phyloP scores from a whole-genome alignment of 2,797 vertebrate species.

The Anolis apletophallus region DNA sequence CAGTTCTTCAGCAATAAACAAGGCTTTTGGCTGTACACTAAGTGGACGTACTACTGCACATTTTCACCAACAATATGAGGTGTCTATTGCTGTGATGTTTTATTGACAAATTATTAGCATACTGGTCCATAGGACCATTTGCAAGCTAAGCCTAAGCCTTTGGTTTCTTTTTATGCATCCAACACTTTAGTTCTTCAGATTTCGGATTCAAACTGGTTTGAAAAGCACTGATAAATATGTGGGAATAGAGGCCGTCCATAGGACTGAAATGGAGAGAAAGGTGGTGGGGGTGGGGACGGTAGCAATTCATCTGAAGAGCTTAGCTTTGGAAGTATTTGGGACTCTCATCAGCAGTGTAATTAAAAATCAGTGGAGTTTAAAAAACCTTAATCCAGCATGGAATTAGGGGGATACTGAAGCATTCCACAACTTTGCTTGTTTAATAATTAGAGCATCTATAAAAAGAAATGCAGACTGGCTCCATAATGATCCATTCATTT shows the following conservation, averaged over 20 bases:
- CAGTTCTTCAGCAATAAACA: not conserved
- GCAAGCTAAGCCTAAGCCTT: not conserved
- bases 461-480: constrained; percentile 48
- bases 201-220: not conserved
- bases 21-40: not conserved
- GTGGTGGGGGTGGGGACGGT: not conserved
- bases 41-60: not conserved
- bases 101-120: not conserved
- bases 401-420: constrained; percentile 61
- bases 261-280: not conserved
- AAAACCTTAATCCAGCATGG: constrained; percentile 58
- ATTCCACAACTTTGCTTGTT: constrained; percentile 42
- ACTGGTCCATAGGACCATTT: not conserved
- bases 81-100: not conserved
- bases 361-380: constrained; percentile 69
- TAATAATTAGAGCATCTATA: constrained; percentile 47
- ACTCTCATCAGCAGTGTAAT: constrained; percentile 62
- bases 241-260: not conserved
- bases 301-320: constrained; percentile 22
- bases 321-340: constrained; percentile 38
- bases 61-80: not conserved
- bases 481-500: constrained; percentile 41
- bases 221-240: not conserved
- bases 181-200: not conserved
- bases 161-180: not conserved